These are phyloP conservation scores for Cataglyphis hispanica DNA, from an alignment of 1,140 invertebrate species.

Conservation along the genomic window DNA sequence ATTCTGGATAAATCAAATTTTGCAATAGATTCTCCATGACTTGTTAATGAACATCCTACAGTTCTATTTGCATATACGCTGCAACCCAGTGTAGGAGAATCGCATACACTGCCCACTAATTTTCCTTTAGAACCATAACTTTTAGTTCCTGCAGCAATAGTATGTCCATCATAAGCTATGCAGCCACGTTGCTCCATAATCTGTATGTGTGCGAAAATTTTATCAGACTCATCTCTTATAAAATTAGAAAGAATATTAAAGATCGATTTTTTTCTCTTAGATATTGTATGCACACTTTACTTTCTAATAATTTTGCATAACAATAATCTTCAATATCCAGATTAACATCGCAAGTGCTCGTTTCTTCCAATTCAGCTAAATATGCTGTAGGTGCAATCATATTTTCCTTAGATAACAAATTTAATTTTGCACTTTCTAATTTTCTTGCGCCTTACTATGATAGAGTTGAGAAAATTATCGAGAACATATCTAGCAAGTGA, in stretches of 20 bases:
- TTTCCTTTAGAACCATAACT: conserved; percentile 95
- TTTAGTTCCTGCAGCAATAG: conserved; percentile 92
- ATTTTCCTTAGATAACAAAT: conserved; percentile 87
- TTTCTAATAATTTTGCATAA: conserved; percentile 33
- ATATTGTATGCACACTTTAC: conserved; percentile 44
- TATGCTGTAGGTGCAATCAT: conserved; percentile 90
- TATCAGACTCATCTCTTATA: conserved; percentile 74
- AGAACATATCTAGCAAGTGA: conserved; percentile 91
- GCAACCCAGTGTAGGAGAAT: conserved; percentile 91
- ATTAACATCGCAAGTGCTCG: conserved; percentile 87
- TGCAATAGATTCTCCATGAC: conserved; percentile 70
- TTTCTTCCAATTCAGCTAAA: conserved; percentile 82
- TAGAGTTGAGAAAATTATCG: conserved; percentile 91
- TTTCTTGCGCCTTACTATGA: conserved; percentile 91
- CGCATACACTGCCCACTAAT: conserved; percentile 93
- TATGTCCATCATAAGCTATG: conserved; percentile 91
- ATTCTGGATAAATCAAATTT: conserved; percentile 69
- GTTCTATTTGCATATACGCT: conserved; percentile 82
- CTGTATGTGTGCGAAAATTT: conserved; percentile 46
- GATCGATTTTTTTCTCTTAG: conserved; percentile 34
- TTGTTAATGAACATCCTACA: conserved; percentile 77
- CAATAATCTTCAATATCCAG: conserved; percentile 27
- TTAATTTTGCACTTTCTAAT: conserved; percentile 88
- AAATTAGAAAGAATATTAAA: conserved; percentile 77
- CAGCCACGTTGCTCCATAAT: conserved; percentile 91